These are phyloP conservation scores for Aphidius gifuensis DNA, from an alignment of 1,140 invertebrate genomes.

Conservation along the genomic window DNA sequence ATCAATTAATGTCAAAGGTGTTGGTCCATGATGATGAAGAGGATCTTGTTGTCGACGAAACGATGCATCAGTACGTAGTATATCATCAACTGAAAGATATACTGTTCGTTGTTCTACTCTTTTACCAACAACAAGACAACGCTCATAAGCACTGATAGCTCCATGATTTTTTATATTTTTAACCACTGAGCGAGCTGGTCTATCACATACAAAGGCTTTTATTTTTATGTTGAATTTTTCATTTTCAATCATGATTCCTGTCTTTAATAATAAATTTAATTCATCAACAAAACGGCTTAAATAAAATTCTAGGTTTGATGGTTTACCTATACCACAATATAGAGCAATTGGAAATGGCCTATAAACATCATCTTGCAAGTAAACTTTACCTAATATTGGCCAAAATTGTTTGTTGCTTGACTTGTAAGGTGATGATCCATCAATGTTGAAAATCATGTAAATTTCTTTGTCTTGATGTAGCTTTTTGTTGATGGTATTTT, in stretches of 20 bases:
- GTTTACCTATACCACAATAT: slow-evolving; percentile 18
- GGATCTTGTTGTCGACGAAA: slow-evolving; percentile 2
- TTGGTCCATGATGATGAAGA: neutral
- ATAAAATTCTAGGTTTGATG: slow-evolving; percentile 8
- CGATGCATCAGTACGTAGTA: neutral
- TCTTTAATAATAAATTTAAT: slow-evolving; percentile 9
- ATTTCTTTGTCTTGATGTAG: neutral
- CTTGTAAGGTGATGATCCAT: neutral
- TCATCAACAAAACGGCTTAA: slow-evolving; percentile 17
- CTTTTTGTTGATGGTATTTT: neutral
- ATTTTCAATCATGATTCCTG: neutral
- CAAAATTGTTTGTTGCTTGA: slow-evolving; percentile 13
- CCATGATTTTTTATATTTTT: slow-evolving; percentile 22
- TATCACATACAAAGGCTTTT: slow-evolving; percentile 22
- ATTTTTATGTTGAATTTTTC: slow-evolving; percentile 3
- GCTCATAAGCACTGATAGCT: slow-evolving; percentile 16
- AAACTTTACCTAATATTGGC: slow-evolving; percentile 19
- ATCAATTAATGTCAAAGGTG: neutral
- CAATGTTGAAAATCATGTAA: neutral
- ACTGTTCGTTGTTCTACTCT: slow-evolving; percentile 8
- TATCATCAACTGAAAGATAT: neutral
- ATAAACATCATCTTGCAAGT: slow-evolving; percentile 9
- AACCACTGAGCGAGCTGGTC: slow-evolving; percentile 16
- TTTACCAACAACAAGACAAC: slow-evolving; percentile 17
- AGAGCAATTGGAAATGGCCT: slow-evolving; percentile 14